phyloP scores from a whole-genome alignment of 2,113 vertebrate species.

The Osmerus mordax region DNA sequence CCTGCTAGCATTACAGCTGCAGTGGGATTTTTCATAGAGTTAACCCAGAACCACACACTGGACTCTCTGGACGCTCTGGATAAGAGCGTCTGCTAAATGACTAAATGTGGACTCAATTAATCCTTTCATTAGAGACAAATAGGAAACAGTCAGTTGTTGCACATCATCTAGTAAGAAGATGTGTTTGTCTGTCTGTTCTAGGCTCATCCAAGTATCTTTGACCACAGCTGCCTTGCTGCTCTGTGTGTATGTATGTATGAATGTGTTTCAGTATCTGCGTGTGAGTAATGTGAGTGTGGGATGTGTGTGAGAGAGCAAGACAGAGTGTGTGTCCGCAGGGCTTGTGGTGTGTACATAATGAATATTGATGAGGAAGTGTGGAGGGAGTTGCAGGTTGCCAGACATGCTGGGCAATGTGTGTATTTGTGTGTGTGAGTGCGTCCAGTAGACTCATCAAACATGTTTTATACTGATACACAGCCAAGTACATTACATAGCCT shows the following conservation, averaged over 20 bases:
- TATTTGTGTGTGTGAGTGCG: neutral
- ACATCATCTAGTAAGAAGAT: neutral
- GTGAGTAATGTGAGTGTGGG: constrained; percentile 1
- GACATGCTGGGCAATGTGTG: constrained; percentile 39
- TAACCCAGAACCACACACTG: no score
- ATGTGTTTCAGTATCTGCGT: constrained; percentile 12
- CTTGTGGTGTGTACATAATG: constrained; percentile 21
- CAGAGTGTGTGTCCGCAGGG: neutral
- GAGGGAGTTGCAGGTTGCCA: constrained; percentile 56
- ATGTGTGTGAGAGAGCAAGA: neutral
- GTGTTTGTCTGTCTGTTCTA: neutral
- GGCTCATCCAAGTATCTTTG: constrained; percentile 10
- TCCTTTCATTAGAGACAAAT: no score
- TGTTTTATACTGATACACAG: neutral
- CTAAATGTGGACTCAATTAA: no score
- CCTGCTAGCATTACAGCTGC: no score
- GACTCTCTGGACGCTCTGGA: no score
- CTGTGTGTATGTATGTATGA: constrained; percentile 6
- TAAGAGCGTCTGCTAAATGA: no score
- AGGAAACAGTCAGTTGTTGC: neutral
- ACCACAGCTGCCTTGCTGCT: neutral
- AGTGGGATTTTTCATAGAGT: no score
- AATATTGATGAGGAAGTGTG: constrained; percentile 18
- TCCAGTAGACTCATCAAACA: constrained; percentile 2
- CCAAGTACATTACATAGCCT: neutral